Conservation (phyloP, 2,888 invertebrate genomes). For the Macrophya annulata region DNA sequence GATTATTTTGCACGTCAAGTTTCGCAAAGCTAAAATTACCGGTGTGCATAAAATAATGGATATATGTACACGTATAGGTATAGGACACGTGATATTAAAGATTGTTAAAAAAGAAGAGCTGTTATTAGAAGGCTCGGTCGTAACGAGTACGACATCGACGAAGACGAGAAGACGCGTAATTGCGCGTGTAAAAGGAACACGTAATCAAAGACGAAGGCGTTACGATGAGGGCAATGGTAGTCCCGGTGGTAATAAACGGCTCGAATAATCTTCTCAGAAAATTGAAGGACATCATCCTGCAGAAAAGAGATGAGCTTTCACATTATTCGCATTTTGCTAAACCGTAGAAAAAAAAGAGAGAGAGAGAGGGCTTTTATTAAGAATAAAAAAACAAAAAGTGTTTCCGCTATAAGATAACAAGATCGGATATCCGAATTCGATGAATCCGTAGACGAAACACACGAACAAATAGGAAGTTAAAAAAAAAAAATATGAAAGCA, state of each 20-base stretch:
- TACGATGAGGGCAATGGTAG: slow-evolving; percentile 17
- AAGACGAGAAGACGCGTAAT: slow-evolving; percentile 24
- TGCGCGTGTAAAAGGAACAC: slow-evolving; percentile 52
- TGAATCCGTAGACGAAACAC: neutral
- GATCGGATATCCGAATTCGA: neutral
- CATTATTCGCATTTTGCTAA: neutral
- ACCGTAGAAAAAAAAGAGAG: neutral
- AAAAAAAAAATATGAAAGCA: neutral
- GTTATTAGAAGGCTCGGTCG: slow-evolving; percentile 18
- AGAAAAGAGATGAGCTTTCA: slow-evolving; percentile 1
- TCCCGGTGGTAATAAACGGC: slow-evolving; percentile 35
- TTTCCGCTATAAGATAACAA: neutral
- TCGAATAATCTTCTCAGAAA: slow-evolving; percentile 43
- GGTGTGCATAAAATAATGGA: neutral
- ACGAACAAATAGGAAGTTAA: neutral
- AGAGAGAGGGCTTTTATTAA: neutral
- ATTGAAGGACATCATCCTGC: slow-evolving; percentile 13
- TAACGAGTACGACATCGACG: neutral
- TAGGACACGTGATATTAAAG: neutral
- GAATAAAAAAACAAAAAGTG: neutral
- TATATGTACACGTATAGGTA: neutral
- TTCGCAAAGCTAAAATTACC: neutral
- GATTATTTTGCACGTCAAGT: neutral
- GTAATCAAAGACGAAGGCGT: slow-evolving; percentile 39
- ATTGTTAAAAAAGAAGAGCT: slow-evolving; percentile 5